Evolutionary conservation across 1,140 invertebrate genomes (phyloP), one percentile per base, ranked within the genome.

Genomic region (Drosophila subpulchrella): DNA sequence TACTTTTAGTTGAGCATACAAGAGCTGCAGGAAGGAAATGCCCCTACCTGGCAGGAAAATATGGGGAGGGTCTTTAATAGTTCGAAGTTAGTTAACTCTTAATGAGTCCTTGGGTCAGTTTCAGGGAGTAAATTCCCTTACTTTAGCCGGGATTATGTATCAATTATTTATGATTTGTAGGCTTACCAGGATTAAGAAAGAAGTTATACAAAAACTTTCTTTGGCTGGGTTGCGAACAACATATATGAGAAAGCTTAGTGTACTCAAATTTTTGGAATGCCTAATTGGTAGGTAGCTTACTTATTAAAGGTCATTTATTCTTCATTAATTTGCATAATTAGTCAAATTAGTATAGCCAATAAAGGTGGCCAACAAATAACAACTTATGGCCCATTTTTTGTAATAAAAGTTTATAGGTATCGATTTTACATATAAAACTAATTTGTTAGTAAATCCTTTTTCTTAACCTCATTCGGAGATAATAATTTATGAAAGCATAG

Each of bases 131-230:
- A 5, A 70, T 30, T 30, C 13, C 38, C 13, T 10, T 41, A 17
- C 32, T 57, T 27, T 15, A 24, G 17, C 8, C 36, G 20, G 34
- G 47, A 50, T 53, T 34, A 63, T 65, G 48, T 39, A 60, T 63
- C 76, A 54, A 81, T 81, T 38, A 61, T 65, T 76, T 56, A 81
- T 66, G 44, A 60, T 66, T 81, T 65, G 72, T 48, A 32, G 27
- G 27, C 38, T 42, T 32, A 17, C n/a, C 32, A 38, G 61, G 41
- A 36, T 38, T 62, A 41, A 20, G 20, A 20, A 20, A 20, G 20
- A 20, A 20, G 20, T 20, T 20, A 20, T 20, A 20, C 20, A 20
- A 20, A 20, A 20, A 20, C 20, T 20, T 20, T 20, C 20, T 20
- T 20, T 20, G 20, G 20, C 20, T 20, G 20, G 20, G 20, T 20